Base-by-base conservation (phyloP, 2,113 vertebrate genomes). In the Halcyon malimbica region DNA sequence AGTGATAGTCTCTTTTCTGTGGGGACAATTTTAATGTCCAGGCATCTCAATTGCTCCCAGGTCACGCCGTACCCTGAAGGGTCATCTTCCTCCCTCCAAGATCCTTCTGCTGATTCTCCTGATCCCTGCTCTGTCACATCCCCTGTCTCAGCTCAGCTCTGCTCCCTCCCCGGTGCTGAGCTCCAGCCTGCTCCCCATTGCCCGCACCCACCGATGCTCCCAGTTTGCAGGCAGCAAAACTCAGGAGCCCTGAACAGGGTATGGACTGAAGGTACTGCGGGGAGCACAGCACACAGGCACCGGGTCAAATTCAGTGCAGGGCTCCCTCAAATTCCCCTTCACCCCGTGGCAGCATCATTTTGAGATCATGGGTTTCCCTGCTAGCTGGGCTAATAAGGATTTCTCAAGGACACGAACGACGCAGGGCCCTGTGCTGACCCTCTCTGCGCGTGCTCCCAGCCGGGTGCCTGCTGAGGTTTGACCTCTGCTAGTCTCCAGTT, bases 381-480 rank as follows among this genome's bases (percentile, higher is more conserved):
- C 64, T 6, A 2, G 65, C 0, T 33, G 90, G 67, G n/a, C 39
- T 0, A 3, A 4, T 2, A 10, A 9, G 79, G 60, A 24, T 60
- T 54, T 44, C 35, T 29, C 25, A 7, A 21, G 88, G 74, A 12
- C 8, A 0, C 0, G 41, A 21, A 2, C 0, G 29, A 4, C 4
- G 41, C 59, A 2, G 41, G n/a, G 35, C 21, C 13, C 21, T 1
- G 71, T 5, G 65, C 59, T 60, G 93, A 33, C 50, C 67, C 57
- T 17, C 56, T 41, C 23, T 5, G 13, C 19, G 7, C 0, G 2
- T 10, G 56, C 63, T 60, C 79, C 60, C 54, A 9, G 56, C 8
- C 1, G 12, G 11, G 46, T 1, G 2, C 4, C 68, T 18, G 60
- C 5, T 28, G 14, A 6, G 18, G 11, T 20, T 11, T 64, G 81